Evolutionary conservation across 2,888 invertebrate genomes (phyloP), one percentile per base, ranked within the genome.

Genomic region (Mystacides longicornis): DNA sequence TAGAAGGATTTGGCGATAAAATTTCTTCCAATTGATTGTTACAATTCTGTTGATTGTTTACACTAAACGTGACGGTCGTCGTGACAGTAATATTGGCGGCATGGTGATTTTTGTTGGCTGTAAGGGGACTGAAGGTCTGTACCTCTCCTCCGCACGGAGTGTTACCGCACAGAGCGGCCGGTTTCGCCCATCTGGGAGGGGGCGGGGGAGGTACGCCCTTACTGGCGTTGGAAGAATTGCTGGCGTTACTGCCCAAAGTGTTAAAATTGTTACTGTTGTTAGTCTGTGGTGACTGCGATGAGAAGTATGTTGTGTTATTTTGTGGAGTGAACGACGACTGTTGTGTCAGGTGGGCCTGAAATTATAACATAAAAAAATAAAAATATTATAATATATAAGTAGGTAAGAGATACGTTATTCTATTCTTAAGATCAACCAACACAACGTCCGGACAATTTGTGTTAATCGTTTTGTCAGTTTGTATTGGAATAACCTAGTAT

Each of bases 101-200:
- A 67, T 78, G 79, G 3, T 72, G 68, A 62, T 77, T 79, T 56
- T 77, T 71, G 57, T 70, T 65, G 22, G 61, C 60, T 20, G 58
- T 57, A 70, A 74, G 71, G 4, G 77, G 74, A 60, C 69, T 74
- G 65, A 76, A 76, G 67, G 71, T 67, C 60, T 67, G 64, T 57
- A 66, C 64, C 60, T 77, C 76, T 55, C 70, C 72, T n/a, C 76
- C 74, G 19, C 78, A 77, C 55, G 73, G 59, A 52, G 74, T 71
- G 60, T 73, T 73, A 62, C 80, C 77, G 22, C 77, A 73, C 21
- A 78, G 77, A 16, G 14, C 37, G 2, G 79, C 79, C 0, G 90
- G 89, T 68, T 91, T 91, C 0, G 89, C 85, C 89, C 91, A 91
- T 65, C 91, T 78, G 14, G 90, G 86, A 0, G 91, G 91, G 0